Evolutionary conservation across 2,888 invertebrate genomes (phyloP).

Genomic region (Pseudococcus jackbeardsleyi): DNA sequence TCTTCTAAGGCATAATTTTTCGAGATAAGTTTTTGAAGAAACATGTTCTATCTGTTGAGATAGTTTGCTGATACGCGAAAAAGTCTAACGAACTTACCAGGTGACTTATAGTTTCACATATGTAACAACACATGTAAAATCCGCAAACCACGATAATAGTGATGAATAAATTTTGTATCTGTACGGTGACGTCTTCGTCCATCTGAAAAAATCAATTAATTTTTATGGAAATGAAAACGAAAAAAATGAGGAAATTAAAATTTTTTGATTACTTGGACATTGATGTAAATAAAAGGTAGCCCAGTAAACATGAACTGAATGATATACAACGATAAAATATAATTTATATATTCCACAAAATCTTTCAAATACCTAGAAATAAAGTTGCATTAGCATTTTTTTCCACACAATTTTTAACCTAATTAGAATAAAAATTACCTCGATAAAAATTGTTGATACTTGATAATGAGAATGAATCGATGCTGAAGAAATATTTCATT

Average conservation of each 20-base stretch:
- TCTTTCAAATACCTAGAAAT: slow-evolving; percentile 21
- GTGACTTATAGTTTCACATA: slow-evolving; percentile 16
- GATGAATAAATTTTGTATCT: slow-evolving; percentile 29
- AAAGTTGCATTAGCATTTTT: neutral
- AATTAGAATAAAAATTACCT: slow-evolving; percentile 6
- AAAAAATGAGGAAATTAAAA: too few species aligned
- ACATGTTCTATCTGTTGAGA: neutral
- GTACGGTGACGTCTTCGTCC: neutral
- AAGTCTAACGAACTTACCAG: neutral
- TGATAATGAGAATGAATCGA: neutral
- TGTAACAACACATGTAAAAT: slow-evolving; percentile 35
- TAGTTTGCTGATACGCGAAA: slow-evolving; percentile 33
- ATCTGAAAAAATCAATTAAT: slow-evolving; percentile 26
- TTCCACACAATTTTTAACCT: neutral
- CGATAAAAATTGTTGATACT: neutral
- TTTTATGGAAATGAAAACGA: neutral
- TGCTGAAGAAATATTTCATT: slow-evolving; percentile 1
- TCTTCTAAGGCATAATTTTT: neutral
- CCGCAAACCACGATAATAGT: neutral
- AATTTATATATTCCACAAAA: slow-evolving; percentile 24
- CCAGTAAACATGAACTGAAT: neutral
- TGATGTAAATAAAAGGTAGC: neutral
- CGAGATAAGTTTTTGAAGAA: neutral
- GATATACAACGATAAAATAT: neutral
- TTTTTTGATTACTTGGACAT: neutral